Percentiles rank a stretch among this genome's conserved stretches.
Conservation (phyloP, 2,797 vertebrate species). For the Leuciscus waleckii region DNA sequence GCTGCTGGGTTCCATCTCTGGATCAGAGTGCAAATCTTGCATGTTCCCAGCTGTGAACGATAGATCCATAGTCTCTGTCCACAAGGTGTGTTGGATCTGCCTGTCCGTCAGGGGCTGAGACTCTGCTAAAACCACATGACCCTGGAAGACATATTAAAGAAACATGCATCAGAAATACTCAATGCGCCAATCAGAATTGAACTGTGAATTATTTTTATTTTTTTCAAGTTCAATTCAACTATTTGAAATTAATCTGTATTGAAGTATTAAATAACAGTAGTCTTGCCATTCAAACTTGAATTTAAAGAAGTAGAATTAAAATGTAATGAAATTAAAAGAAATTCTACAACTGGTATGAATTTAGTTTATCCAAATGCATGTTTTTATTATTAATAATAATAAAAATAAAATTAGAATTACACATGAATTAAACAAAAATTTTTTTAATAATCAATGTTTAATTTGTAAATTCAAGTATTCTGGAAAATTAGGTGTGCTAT, state of each 20-base stretch:
- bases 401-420: too few species aligned
- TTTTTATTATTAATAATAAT: neutral
- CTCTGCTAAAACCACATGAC: constrained; percentile 86
- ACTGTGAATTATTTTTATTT: accelerated
- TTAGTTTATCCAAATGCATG: neutral
- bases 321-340: neutral
- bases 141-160: constrained; percentile 72
- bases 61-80: constrained; percentile 80
- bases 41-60: constrained; percentile 76
- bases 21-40: constrained; percentile 76
- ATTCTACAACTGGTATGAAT: neutral
- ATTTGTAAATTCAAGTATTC: neutral
- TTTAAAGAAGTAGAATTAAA: neutral
- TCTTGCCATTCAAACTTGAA: neutral
- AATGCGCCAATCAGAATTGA: neutral
- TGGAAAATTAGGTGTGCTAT: neutral
- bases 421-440: too few species aligned
- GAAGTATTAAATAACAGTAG: neutral
- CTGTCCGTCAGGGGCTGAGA: constrained; percentile 82
- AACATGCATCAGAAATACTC: constrained; percentile 3
- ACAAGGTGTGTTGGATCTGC: constrained; percentile 82
- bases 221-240: neutral
- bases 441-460: neutral
- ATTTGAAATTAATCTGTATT: neutral
- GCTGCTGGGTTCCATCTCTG: constrained; percentile 89